A percentile compares a stretch with the other conserved stretches of the same genome.
phyloP scores from a whole-genome alignment of 2,113 vertebrate genomes.

The Pseudolaguvia tuberculata region DNA sequence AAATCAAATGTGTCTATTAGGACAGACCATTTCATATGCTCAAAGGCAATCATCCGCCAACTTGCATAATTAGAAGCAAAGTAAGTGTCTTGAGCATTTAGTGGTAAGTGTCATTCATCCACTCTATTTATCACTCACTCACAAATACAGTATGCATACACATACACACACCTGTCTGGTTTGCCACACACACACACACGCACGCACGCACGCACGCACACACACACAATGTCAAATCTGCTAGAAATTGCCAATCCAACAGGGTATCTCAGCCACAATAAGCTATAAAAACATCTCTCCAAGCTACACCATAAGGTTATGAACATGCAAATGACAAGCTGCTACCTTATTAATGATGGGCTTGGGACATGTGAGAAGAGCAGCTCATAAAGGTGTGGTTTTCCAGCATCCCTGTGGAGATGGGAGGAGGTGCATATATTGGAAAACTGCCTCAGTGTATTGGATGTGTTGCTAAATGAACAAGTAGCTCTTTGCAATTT shows the following conservation, averaged over 20 bases:
- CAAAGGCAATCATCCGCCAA: constrained; percentile 33
- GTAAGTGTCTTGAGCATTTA: constrained; percentile 53
- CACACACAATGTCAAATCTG: background rate
- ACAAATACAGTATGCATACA: constrained; percentile 44
- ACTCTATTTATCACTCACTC: constrained; percentile 36
- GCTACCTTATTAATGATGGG: constrained; percentile 62
- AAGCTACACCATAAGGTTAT: constrained; percentile 40
- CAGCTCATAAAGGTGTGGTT: constrained; percentile 19
- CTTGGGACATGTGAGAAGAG: constrained; percentile 54
- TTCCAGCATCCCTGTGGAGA: constrained; percentile 7
- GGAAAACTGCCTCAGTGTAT: background rate
- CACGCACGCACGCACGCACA: background rate
- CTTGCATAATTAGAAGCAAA: constrained; percentile 49
- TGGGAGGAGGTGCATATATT: constrained; percentile 20
- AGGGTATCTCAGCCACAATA: background rate
- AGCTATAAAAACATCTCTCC: background rate
- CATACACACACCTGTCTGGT: constrained; percentile 31
- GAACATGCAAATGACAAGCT: constrained; percentile 69
- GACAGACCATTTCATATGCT: constrained; percentile 18
- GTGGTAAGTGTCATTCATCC: constrained; percentile 52
- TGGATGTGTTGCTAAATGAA: background rate
- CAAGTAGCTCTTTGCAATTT: too few species aligned
- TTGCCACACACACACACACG: background rate
- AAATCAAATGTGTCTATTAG: constrained; percentile 22
- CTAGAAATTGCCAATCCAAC: background rate